A percentile compares a stretch with the other conserved stretches of the same genome.
Conservation (phyloP, 2,888 invertebrate species). For the Lissocephala sabroskyi region DNA sequence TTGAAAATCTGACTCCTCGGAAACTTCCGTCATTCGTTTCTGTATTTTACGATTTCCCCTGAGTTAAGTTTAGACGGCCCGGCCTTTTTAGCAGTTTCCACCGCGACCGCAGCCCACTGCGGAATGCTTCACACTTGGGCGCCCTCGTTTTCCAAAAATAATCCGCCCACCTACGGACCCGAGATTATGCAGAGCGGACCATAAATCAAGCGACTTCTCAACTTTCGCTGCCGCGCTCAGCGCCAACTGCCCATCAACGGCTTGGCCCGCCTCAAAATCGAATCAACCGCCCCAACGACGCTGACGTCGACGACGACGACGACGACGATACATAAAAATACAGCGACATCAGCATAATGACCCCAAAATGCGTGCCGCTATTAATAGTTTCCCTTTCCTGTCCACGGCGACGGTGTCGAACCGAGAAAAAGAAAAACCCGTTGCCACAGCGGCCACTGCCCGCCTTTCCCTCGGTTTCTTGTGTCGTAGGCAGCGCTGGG, state of each 20-base stretch:
- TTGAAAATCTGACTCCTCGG: too few species aligned
- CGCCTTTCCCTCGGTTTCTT: constrained; percentile 38
- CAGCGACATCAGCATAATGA: constrained; percentile 39
- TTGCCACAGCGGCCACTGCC: constrained; percentile 14
- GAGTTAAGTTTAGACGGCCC: too few species aligned
- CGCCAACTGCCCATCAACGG: neutral
- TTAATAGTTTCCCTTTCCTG: constrained; percentile 29
- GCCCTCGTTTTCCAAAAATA: too few species aligned
- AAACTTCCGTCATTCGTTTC: too few species aligned
- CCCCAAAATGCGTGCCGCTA: constrained; percentile 50
- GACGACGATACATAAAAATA: neutral
- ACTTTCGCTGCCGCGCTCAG: neutral
- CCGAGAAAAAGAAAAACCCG: constrained; percentile 1
- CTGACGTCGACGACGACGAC: constrained; percentile 15
- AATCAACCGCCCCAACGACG: constrained; percentile 21
- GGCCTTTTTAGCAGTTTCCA: too few species aligned
- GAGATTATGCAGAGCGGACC: neutral
- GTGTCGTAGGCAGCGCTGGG: constrained; percentile 10
- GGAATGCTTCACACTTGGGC: too few species aligned
- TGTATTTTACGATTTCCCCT: too few species aligned
- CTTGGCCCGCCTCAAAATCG: constrained; percentile 38
- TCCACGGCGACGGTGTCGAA: neutral
- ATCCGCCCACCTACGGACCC: neutral
- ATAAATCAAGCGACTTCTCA: neutral
- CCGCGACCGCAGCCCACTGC: too few species aligned